These are phyloP conservation scores for Indicator maculatus DNA, from an alignment of 2,113 vertebrate genomes.

Conservation along the genomic window DNA sequence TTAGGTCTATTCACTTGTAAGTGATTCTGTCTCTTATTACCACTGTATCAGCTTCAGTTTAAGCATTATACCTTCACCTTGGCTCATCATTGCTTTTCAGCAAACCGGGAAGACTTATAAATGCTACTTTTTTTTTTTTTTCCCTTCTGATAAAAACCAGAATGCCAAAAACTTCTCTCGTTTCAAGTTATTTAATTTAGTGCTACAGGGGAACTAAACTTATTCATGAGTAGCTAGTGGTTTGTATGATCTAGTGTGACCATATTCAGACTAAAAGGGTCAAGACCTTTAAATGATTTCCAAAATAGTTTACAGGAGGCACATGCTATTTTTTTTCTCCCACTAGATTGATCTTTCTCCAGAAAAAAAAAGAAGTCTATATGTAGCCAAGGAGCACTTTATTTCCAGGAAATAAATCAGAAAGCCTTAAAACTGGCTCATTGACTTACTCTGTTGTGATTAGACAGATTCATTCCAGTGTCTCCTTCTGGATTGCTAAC, in stretches of 20 bases:
- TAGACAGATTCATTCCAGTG: neutral
- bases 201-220: neutral
- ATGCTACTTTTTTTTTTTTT: neutral
- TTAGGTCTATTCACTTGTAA: neutral
- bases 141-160: neutral
- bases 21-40: neutral
- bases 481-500: neutral
- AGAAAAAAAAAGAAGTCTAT: neutral
- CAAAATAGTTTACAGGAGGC: neutral
- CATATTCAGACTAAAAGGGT: neutral
- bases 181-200: neutral
- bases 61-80: neutral
- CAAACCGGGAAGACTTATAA: neutral
- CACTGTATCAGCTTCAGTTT: neutral
- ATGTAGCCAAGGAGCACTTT: neutral
- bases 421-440: rapidly evolving
- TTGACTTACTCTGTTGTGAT: neutral
- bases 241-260: neutral
- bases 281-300: neutral
- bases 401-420: neutral
- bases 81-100: neutral
- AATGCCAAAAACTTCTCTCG: neutral
- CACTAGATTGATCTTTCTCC: neutral
- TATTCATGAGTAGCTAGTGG: neutral
- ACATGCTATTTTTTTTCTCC: neutral